Evolutionary conservation across 2,113 vertebrate species (phyloP).

Genomic region (Chloropsis hardwickii): DNA sequence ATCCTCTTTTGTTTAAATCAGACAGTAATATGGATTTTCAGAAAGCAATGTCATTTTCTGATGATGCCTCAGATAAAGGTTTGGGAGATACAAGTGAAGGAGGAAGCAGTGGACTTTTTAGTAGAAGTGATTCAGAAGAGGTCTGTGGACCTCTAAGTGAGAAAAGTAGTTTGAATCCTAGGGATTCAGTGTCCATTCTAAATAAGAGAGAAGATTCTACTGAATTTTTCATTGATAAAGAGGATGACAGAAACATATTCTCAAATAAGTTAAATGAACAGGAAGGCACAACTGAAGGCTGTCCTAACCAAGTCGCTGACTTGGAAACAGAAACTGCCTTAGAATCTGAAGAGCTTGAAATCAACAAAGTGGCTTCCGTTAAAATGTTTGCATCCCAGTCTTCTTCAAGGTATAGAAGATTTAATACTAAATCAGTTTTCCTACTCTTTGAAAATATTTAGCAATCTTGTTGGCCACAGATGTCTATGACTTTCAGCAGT

Average conservation of each 20-base stretch:
- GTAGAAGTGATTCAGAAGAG: conserved; percentile 70
- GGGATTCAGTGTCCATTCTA: conserved; percentile 44
- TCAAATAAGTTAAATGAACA: conserved; percentile 51
- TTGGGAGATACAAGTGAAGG: conserved; percentile 75
- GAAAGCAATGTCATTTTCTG: conserved; percentile 70
- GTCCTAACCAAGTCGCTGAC: conserved; percentile 68
- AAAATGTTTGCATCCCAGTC: conserved; percentile 79
- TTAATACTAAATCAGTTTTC: background rate
- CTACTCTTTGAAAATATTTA: background rate
- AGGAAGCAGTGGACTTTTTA: conserved; percentile 69
- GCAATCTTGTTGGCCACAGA: background rate
- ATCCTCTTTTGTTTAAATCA: conserved; percentile 82
- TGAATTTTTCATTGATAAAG: conserved; percentile 63
- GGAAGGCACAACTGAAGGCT: conserved; percentile 60
- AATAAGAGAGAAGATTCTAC: conserved; percentile 62
- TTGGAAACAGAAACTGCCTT: conserved; percentile 65
- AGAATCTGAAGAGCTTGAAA: conserved; percentile 70
- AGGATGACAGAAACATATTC: conserved; percentile 55
- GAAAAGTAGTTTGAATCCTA: conserved; percentile 45
- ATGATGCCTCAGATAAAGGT: conserved; percentile 72
- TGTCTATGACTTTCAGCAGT: background rate
- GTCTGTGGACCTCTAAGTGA: conserved; percentile 58
- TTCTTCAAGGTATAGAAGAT: conserved; percentile 69
- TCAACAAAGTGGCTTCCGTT: conserved; percentile 62
- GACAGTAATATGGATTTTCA: conserved; percentile 70